Evolutionary conservation across 2,797 vertebrate genomes (phyloP).

Genomic region (Trachops cirrhosus): DNA sequence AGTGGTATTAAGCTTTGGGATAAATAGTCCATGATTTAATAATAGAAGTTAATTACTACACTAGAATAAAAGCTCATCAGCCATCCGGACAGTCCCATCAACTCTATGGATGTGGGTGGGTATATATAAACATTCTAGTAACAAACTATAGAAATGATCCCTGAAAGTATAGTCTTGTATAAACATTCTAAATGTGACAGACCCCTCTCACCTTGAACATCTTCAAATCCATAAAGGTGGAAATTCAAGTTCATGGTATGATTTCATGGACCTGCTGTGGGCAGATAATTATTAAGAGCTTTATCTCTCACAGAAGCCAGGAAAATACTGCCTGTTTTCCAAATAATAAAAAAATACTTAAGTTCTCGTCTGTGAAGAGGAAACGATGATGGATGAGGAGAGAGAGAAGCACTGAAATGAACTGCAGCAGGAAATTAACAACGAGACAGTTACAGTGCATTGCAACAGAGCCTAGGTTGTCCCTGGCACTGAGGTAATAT

Average conservation of each 20-base stretch:
- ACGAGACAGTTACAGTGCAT: background rate
- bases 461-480: background rate
- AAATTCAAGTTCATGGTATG: background rate
- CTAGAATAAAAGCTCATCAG: background rate
- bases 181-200: background rate
- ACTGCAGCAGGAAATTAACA: background rate
- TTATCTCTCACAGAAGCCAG: background rate
- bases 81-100: background rate
- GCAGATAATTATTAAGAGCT: background rate
- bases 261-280: background rate
- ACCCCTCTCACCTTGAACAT: background rate
- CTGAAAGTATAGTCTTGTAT: no score
- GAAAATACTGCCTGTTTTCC: background rate
- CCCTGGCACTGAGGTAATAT: background rate
- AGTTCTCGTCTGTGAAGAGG: background rate
- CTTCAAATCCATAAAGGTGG: background rate
- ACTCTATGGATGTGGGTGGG: background rate
- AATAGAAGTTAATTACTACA: background rate
- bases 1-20: background rate
- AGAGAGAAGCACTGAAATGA: background rate
- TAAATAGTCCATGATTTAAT: conserved; percentile 14
- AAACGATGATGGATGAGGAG: background rate
- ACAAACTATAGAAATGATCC: no score
- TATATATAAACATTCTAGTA: background rate
- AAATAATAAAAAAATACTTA: background rate